Percentiles rank a stretch among this genome's conserved stretches.
Evolutionary conservation across 2,113 vertebrate genomes (phyloP).

Genomic region (Tachycineta bicolor): DNA sequence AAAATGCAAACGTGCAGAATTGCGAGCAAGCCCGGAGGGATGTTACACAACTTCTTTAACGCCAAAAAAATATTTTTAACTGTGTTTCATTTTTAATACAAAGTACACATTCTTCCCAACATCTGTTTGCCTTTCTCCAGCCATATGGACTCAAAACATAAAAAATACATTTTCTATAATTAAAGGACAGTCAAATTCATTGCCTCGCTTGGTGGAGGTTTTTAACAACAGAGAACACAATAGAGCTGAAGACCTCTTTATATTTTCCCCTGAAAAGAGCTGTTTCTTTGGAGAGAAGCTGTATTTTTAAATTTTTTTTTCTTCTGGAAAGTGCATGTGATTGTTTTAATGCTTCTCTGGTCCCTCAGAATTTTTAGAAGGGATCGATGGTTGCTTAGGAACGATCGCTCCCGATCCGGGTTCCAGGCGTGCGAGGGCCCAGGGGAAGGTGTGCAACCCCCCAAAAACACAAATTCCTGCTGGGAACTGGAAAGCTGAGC

Average conservation of each 20-base stretch:
- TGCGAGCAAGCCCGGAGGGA: neutral
- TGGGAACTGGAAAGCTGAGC: neutral
- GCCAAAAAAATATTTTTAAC: neutral
- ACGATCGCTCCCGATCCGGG: neutral
- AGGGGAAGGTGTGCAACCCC: neutral
- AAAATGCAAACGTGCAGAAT: neutral
- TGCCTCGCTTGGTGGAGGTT: neutral
- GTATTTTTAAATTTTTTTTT: neutral
- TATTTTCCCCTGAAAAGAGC: neutral
- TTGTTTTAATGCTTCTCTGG: constrained; percentile 46
- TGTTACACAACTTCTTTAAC: neutral
- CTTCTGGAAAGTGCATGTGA: neutral
- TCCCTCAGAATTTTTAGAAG: constrained; percentile 47
- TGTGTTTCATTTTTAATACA: constrained; percentile 26
- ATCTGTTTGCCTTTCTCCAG: constrained; percentile 24
- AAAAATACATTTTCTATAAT: neutral
- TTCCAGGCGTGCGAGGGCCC: neutral
- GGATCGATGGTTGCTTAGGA: constrained; percentile 60
- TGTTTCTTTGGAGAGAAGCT: neutral
- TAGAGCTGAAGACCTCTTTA: neutral
- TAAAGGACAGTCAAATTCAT: neutral
- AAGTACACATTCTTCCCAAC: neutral
- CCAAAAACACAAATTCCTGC: neutral
- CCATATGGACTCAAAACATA: constrained; percentile 7
- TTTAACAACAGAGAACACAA: neutral